These are phyloP conservation scores for Colinus virginianus DNA, from an alignment of 2,113 vertebrate genomes.

Conservation along the genomic window DNA sequence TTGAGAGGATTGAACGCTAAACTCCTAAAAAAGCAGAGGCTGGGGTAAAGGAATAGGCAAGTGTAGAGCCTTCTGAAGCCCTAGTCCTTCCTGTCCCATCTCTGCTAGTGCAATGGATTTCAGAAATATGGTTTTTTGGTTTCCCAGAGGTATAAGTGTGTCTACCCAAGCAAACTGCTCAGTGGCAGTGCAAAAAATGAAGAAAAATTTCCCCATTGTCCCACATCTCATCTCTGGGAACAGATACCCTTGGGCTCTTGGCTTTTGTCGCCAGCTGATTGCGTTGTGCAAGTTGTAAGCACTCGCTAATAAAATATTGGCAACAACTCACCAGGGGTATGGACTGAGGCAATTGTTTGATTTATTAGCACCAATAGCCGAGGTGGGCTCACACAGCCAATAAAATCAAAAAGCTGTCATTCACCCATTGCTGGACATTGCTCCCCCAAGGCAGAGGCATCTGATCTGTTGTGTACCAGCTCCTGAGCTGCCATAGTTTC, in stretches of 20 bases:
- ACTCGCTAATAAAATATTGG: not conserved
- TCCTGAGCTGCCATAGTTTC: not conserved
- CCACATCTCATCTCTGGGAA: not conserved
- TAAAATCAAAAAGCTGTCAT: not conserved
- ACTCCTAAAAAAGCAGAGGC: not conserved
- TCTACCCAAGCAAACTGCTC: not conserved
- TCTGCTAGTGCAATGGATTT: not conserved
- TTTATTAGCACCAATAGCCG: not conserved
- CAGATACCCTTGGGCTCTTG: not conserved
- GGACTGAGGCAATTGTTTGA: not conserved
- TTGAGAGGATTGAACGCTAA: not conserved
- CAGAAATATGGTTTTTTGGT: not conserved
- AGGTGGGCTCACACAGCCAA: not conserved
- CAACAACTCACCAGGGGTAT: not conserved
- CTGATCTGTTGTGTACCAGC: not conserved
- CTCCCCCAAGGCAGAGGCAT: not conserved
- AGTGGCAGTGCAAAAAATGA: not conserved
- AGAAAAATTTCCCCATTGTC: not conserved
- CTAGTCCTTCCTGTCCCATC: not conserved
- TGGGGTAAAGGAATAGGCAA: not conserved
- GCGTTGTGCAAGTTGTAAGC: not conserved
- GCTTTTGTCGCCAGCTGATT: not conserved
- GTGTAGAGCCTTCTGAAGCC: rapidly evolving
- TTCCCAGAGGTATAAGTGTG: not conserved
- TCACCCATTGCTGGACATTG: not conserved